Evolutionary conservation across 2,797 vertebrate genomes (phyloP).

Genomic region (Streptopelia turtur): DNA sequence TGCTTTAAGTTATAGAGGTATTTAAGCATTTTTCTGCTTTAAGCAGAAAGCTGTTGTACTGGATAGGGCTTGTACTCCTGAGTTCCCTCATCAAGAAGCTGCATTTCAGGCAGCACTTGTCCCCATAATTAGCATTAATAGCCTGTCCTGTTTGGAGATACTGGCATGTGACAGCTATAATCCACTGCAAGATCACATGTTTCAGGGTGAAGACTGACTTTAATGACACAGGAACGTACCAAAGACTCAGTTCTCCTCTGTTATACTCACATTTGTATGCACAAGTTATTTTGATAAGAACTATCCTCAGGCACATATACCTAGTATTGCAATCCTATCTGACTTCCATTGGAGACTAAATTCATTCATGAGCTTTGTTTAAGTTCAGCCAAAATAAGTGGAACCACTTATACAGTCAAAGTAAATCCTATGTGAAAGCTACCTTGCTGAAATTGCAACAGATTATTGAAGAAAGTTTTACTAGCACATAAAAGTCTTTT

Average conservation of each 20-base stretch:
- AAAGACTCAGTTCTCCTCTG: neutral
- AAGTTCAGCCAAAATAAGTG: neutral
- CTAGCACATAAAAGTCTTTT: neutral
- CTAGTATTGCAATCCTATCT: neutral
- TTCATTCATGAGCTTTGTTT: neutral
- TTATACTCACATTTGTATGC: neutral
- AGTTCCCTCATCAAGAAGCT: neutral
- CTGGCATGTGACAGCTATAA: neutral
- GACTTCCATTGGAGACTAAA: neutral
- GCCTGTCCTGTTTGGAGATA: neutral
- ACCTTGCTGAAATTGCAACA: neutral
- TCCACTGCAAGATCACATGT: neutral
- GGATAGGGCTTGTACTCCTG: neutral
- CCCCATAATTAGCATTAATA: neutral
- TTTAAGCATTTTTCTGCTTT: neutral
- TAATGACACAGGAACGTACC: accelerated
- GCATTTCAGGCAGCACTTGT: neutral
- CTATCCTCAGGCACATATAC: neutral
- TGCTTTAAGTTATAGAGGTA: neutral
- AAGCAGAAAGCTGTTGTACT: neutral
- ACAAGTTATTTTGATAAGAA: neutral
- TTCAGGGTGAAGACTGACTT: neutral
- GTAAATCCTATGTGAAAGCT: neutral
- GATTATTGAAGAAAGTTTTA: neutral
- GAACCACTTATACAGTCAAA: neutral